These are phyloP conservation scores for Scaptomyza graminum DNA, from an alignment of 1,140 invertebrate species.

Conservation along the genomic window DNA sequence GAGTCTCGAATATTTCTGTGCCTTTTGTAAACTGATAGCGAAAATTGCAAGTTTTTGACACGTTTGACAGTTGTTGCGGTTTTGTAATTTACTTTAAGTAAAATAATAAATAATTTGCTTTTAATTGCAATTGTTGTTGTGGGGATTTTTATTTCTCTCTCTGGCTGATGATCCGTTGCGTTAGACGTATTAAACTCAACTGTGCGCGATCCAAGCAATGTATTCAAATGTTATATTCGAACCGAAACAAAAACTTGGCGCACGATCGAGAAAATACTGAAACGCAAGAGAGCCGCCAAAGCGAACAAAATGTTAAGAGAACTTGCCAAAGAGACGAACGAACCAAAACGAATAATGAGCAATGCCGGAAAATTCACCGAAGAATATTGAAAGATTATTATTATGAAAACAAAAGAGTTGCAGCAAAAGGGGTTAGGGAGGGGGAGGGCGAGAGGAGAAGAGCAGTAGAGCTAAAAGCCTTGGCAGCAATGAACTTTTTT, in stretches of 20 bases:
- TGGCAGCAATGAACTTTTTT: constrained; percentile 42
- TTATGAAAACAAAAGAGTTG: constrained; percentile 46
- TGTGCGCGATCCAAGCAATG: constrained; percentile 55
- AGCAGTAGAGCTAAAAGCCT: constrained; percentile 21
- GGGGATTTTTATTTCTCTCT: constrained; percentile 20
- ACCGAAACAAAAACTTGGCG: constrained; percentile 54
- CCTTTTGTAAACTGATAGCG: constrained; percentile 57
- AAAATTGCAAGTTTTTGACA: constrained; percentile 60
- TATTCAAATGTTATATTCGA: constrained; percentile 80
- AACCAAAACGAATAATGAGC: constrained; percentile 9
- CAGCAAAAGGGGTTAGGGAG: background rate
- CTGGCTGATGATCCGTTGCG: constrained; percentile 64
- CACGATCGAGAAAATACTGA: constrained; percentile 67
- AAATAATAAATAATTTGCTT: constrained; percentile 40
- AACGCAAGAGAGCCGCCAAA: constrained; percentile 44
- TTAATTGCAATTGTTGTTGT: constrained; percentile 5
- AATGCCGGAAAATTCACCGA: constrained; percentile 56
- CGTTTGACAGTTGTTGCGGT: constrained; percentile 71
- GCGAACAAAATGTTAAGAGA: constrained; percentile 27
- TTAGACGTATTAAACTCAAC: constrained; percentile 73
- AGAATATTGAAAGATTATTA: constrained; percentile 25
- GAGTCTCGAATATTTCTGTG: constrained; percentile 32
- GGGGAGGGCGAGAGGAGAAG: no score
- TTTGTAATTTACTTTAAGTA: constrained; percentile 54
- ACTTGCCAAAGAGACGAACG: constrained; percentile 12